Base-by-base conservation (phyloP, 2,797 vertebrate species). In the Melanotaenia trifasciata region DNA sequence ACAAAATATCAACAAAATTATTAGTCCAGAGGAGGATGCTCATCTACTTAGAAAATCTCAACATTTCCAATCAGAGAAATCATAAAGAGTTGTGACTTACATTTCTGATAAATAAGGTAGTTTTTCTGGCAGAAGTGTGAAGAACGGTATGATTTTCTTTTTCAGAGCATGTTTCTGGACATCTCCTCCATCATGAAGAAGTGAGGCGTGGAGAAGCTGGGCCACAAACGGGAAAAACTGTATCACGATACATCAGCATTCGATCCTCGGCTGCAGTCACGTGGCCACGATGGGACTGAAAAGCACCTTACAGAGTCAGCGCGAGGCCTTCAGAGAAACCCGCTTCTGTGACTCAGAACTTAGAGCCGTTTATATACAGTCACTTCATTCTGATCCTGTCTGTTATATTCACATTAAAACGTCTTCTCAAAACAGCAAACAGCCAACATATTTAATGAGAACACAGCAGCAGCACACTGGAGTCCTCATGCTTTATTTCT, bases 171-270 rank as follows among this genome's bases (percentile, higher is more conserved):
- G 90, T 96, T 98, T 81, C 94, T 99, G 93, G 96, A 98, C 88
- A 95, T 98, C 88, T 97, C 96, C 70, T 98, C 96, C 65, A 96
- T 98, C 89, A 97, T 98, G 96, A 99, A 98, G 94, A 98, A 97
- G 85, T 98, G 94, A 95, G 64, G 81, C 54, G 26, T 50, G 7
- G 1, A 70, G 74, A 68, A 53, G 65, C 58, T 26, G 56, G 47
- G 35, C 59, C 69, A 64, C 64, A 75, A 66, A 67, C 35, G n/a
- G 28, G 58, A 79, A 61, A 66, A 81, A 82, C 85, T 84, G 86
- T 89, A 91, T 87, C 88, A 90, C 35, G 64, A 80, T 74, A 54
- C 80, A 51, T 79, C 72, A 53, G 64, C 84, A n/a, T 86, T 74
- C 60, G 66, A 85, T 78, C 67, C 57, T 50, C 35, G 20, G 58